A percentile compares a stretch with the other conserved stretches of the same genome.
These are phyloP conservation scores for Agraylea sexmaculata DNA, from an alignment of 1,140 invertebrate species.

Conservation along the genomic window DNA sequence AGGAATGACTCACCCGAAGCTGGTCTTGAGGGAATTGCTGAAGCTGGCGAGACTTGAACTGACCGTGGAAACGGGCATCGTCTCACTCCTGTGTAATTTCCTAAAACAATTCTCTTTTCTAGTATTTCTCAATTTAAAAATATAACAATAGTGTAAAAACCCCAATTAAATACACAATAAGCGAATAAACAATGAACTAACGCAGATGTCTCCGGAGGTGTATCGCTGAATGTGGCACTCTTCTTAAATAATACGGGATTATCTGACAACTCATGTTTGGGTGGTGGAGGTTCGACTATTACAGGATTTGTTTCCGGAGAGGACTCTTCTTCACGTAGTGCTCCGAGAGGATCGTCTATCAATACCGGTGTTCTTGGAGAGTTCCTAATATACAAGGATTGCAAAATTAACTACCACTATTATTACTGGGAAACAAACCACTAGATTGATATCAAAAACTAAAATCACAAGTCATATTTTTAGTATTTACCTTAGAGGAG, in stretches of 20 bases:
- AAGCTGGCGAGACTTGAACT: slow-evolving; percentile 64
- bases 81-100: slow-evolving; percentile 67
- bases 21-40: slow-evolving; percentile 68
- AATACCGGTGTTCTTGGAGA: slow-evolving; percentile 70
- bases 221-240: slow-evolving; percentile 49
- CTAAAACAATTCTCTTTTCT: slow-evolving; percentile 24
- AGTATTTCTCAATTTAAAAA: not conserved
- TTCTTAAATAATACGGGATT: slow-evolving; percentile 45
- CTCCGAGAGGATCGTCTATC: slow-evolving; percentile 82
- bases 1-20: slow-evolving; percentile 69
- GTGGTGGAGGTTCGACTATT: slow-evolving; percentile 19
- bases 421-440: no score
- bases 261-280: slow-evolving; percentile 33
- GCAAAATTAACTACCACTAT: slow-evolving; percentile 11
- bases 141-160: not conserved
- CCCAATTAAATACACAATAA: not conserved
- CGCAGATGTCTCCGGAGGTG: slow-evolving; percentile 30
- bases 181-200: slow-evolving; percentile 25
- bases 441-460: no score
- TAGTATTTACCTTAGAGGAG: slow-evolving; percentile 35
- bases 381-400: slow-evolving; percentile 34
- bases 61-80: slow-evolving; percentile 61
- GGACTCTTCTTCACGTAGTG: slow-evolving; percentile 46
- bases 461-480: no score
- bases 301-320: slow-evolving; percentile 18